These are phyloP conservation scores for Drymonia ruficornis DNA, from an alignment of 2,888 invertebrate genomes.

Conservation along the genomic window DNA sequence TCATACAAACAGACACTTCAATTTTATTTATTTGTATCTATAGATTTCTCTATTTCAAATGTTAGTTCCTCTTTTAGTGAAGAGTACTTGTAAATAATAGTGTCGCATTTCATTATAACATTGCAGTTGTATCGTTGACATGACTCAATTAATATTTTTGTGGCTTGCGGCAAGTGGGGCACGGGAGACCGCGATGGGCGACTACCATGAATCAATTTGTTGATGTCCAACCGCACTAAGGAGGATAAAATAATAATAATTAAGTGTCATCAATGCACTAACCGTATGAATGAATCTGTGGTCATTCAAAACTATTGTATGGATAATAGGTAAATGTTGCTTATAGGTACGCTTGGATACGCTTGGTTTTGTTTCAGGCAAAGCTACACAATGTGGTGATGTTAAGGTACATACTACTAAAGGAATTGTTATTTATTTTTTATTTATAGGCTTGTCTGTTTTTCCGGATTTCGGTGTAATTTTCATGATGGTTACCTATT, in stretches of 20 bases:
- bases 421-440: too few relatives aligned
- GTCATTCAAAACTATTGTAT: background rate
- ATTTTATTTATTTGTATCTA: too few relatives aligned
- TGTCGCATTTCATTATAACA: too few relatives aligned
- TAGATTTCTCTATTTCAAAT: too few relatives aligned
- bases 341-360: too few relatives aligned
- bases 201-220: conserved; percentile 25
- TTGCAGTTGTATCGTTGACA: background rate
- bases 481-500: too few relatives aligned
- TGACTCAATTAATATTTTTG: conserved; percentile 3
- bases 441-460: too few relatives aligned
- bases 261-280: background rate
- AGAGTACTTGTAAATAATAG: too few relatives aligned
- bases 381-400: background rate
- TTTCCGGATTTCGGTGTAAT: too few relatives aligned
- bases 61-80: too few relatives aligned
- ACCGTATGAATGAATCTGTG: conserved; percentile 11
- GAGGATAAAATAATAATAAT: conserved; percentile 6
- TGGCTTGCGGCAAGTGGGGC: conserved; percentile 8
- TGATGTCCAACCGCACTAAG: conserved; percentile 10
- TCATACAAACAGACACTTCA: too few relatives aligned
- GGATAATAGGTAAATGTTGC: background rate
- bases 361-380: background rate
- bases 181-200: conserved; percentile 22
- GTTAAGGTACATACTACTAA: background rate